These are phyloP conservation scores for Megamerina dolium DNA, from an alignment of 2,888 invertebrate genomes.

Conservation along the genomic window DNA sequence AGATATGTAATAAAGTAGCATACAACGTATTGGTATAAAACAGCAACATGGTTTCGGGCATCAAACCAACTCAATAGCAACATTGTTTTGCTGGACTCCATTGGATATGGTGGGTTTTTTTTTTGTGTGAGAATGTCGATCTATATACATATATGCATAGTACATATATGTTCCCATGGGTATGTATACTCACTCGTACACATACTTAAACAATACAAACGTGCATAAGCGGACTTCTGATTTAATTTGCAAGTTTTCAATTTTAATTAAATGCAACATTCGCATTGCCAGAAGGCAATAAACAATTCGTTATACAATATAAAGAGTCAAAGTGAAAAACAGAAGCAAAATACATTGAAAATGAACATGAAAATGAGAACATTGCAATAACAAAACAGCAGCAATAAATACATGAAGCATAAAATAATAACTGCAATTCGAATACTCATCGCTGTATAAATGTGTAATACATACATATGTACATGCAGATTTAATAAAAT, in stretches of 20 bases:
- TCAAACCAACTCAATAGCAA: too few relatives aligned
- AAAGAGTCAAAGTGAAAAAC: too few relatives aligned
- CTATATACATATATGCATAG: neutral
- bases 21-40: too few relatives aligned
- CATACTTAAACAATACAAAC: neutral
- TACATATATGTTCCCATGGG: too few relatives aligned
- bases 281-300: conserved; percentile 1
- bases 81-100: too few relatives aligned
- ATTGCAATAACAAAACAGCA: neutral
- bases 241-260: conserved; percentile 32
- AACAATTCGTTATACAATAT: too few relatives aligned
- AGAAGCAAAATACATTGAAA: too few relatives aligned
- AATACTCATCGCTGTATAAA: neutral
- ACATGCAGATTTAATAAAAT: neutral
- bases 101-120: too few relatives aligned
- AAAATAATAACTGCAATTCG: neutral
- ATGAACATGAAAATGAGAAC: too few relatives aligned
- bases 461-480: conserved; percentile 3
- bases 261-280: conserved; percentile 41
- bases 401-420: neutral
- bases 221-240: too few relatives aligned
- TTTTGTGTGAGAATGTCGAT: conserved; percentile 3
- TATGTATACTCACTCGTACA: neutral
- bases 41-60: too few relatives aligned
- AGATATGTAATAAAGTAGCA: too few relatives aligned